Evolutionary conservation across 2,113 vertebrate species (phyloP).

Genomic region (Gavia stellata): DNA sequence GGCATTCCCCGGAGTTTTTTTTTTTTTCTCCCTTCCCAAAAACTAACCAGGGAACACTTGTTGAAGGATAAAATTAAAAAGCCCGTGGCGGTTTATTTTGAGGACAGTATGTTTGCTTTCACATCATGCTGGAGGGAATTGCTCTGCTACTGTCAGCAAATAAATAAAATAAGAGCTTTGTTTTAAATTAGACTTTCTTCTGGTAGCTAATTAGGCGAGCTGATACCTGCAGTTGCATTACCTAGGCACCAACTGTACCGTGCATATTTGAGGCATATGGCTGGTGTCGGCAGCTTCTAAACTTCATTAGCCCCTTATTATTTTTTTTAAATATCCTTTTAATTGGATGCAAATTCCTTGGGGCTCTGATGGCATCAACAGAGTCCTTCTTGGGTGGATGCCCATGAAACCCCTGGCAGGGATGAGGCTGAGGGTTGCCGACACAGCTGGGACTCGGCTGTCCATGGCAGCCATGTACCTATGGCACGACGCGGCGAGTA

Average conservation of each 20-base stretch:
- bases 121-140: slow-evolving; percentile 5
- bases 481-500: rapidly evolving
- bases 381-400: not conserved
- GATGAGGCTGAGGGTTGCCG: not conserved
- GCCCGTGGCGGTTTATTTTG: slow-evolving; percentile 11
- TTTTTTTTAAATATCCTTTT: not conserved
- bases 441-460: not conserved
- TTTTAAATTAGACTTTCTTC: slow-evolving; percentile 53
- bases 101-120: slow-evolving; percentile 31
- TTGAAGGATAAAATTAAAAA: slow-evolving; percentile 36
- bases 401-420: not conserved
- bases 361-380: not conserved
- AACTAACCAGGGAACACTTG: slow-evolving; percentile 11
- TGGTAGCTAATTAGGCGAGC: slow-evolving; percentile 52
- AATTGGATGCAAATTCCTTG: not conserved
- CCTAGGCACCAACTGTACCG: not conserved
- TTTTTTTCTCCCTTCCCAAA: not conserved
- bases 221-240: slow-evolving; percentile 40
- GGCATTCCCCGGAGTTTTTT: not conserved
- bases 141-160: slow-evolving; percentile 52
- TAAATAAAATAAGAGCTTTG: slow-evolving; percentile 53
- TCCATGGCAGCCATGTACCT: not conserved
- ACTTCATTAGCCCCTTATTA: not conserved
- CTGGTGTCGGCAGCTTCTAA: slow-evolving; percentile 5
- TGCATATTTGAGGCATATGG: not conserved